phyloP scores from a whole-genome alignment of 2,888 invertebrate species.

The Therioaphis trifolii region DNA sequence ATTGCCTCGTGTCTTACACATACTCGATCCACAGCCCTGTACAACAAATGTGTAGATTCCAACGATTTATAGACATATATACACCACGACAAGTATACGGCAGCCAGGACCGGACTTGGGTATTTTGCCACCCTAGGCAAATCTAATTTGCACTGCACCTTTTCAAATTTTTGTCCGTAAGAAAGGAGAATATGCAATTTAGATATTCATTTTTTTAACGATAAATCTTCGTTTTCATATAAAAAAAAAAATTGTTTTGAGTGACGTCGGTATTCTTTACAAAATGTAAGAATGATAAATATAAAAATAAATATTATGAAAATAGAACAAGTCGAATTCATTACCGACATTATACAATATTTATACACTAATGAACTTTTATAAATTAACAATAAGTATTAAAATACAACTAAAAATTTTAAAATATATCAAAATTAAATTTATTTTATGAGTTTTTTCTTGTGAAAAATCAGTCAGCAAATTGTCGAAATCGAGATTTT shows the following conservation, averaged over 20 bases:
- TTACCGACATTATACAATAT: neutral
- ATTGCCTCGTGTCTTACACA: too few relatives aligned
- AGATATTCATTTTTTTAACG: neutral
- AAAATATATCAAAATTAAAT: neutral
- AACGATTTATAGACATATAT: too few relatives aligned
- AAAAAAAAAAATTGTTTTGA: neutral
- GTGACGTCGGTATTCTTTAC: neutral
- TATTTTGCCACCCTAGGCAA: neutral
- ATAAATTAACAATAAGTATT: neutral
- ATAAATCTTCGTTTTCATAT: neutral
- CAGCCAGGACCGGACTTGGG: neutral
- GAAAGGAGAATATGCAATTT: neutral
- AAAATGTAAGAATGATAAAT: neutral
- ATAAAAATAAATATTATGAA: too few relatives aligned
- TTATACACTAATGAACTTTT: too few relatives aligned
- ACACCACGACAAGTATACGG: too few relatives aligned
- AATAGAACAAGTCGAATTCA: conserved; percentile 3
- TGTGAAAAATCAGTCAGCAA: neutral
- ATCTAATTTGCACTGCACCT: neutral
- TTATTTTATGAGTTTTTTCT: conserved; percentile 5
- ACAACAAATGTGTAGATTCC: too few relatives aligned
- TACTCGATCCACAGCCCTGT: too few relatives aligned
- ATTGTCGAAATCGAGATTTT: neutral
- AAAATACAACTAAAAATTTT: too few relatives aligned
- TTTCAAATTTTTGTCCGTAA: neutral